Conservation (phyloP, 1,140 invertebrate species). For the Colletes latitarsis region DNA sequence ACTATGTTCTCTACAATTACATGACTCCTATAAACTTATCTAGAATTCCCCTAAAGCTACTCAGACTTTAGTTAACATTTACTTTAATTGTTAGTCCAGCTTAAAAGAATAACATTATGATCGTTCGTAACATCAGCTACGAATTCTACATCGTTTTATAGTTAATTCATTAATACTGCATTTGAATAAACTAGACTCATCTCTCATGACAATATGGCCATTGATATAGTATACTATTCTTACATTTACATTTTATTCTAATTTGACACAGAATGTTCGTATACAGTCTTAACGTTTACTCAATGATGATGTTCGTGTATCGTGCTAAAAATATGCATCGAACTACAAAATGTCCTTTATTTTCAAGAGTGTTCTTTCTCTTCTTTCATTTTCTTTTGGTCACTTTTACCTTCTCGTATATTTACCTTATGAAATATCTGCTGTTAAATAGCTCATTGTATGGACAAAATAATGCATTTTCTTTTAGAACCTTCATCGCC, state of each 20-base stretch:
- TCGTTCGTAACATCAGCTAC: constrained; percentile 57
- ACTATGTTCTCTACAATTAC: constrained; percentile 69
- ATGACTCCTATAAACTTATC: constrained; percentile 61
- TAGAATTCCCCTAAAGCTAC: constrained; percentile 69
- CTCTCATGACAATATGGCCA: constrained; percentile 38
- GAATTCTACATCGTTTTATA: constrained; percentile 47
- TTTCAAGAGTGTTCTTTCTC: constrained; percentile 19
- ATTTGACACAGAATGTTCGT: constrained; percentile 76
- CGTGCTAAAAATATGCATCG: constrained; percentile 71
- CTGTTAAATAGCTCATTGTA: constrained; percentile 33
- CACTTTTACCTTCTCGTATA: constrained; percentile 47
- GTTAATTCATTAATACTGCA: constrained; percentile 60
- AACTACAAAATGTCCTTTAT: constrained; percentile 62
- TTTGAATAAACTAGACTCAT: constrained; percentile 55
- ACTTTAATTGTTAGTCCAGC: constrained; percentile 55
- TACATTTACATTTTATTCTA: constrained; percentile 65
- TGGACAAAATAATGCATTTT: constrained; percentile 53
- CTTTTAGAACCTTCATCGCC: constrained; percentile 54
- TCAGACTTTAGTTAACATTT: constrained; percentile 76
- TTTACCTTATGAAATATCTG: constrained; percentile 52
- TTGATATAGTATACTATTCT: constrained; percentile 36
- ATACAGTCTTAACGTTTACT: constrained; percentile 75
- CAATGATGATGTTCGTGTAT: constrained; percentile 67
- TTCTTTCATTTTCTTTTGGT: constrained; percentile 43
- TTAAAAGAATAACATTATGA: constrained; percentile 69